phyloP scores from a whole-genome alignment of 2,797 vertebrate genomes.

The Tapera naevia region DNA sequence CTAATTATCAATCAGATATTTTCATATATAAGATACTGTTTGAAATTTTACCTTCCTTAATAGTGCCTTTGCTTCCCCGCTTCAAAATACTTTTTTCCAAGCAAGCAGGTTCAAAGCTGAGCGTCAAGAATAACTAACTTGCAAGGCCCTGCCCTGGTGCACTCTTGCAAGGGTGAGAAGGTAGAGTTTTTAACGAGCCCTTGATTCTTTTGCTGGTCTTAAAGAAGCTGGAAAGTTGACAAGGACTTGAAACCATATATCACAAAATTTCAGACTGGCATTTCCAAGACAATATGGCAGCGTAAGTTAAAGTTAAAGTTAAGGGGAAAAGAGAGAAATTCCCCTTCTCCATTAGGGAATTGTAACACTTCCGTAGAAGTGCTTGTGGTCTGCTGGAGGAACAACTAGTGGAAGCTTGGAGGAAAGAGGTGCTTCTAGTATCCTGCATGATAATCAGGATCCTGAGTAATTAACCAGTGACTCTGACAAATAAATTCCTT shows the following conservation, averaged over 20 bases:
- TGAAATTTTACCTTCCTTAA: neutral
- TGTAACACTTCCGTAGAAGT: neutral
- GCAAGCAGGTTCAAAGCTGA: neutral
- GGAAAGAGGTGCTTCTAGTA: neutral
- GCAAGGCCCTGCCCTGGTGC: fast-evolving
- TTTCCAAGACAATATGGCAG: fast-evolving
- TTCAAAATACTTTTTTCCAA: neutral
- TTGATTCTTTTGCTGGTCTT: neutral
- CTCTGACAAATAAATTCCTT: neutral
- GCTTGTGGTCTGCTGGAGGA: neutral
- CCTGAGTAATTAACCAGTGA: neutral
- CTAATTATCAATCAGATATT: neutral
- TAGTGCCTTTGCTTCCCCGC: neutral
- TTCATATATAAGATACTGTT: neutral
- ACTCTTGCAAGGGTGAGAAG: neutral
- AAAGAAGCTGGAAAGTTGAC: neutral
- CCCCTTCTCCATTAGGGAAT: neutral
- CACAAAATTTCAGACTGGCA: neutral
- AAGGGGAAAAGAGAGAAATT: neutral
- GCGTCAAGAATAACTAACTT: neutral
- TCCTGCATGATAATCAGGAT: neutral
- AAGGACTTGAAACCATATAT: neutral
- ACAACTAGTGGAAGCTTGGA: neutral
- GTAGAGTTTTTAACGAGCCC: neutral
- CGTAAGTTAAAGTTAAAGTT: neutral